Base-by-base conservation (phyloP, 1,140 invertebrate genomes). In the Thrips palmi region DNA sequence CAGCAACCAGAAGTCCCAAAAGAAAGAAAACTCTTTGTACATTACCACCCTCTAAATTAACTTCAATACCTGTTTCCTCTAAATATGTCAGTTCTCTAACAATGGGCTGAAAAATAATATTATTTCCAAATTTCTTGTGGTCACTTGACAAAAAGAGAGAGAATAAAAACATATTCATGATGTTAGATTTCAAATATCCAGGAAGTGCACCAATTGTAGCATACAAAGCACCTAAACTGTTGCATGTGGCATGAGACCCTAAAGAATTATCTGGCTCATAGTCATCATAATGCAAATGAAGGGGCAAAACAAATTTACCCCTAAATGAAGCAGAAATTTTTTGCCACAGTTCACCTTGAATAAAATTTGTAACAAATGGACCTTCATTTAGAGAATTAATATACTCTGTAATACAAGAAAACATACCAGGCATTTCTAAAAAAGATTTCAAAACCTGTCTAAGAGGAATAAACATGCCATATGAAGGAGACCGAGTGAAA, bases 211-310 rank as follows among this genome's bases (percentile, higher is more conserved):
- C 35, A 21, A 56, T 41, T 5, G 39, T 41, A 30, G 48, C 27
- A 43, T 57, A 53, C 4, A 52, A 31, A 19, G 45, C 47, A 18
- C 51, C 49, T 31, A 53, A 39, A 48, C 52, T 55, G 27, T 53
- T 41, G 5, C 47, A 37, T 4, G 46, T 47, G 17, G 45, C 40
- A 37, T 50, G 49, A 14, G 46, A 42, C 11, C 54, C 50, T 18
- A 57, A 39, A 19, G 52, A 47, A 45, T 57, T 57, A 34, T 52
- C 51, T 17, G 50, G 44, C 42, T 55, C 52, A 29, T 50, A 46
- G 34, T 55, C 53, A 37, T 55, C 51, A 37, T 35, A 52, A 38
- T 48, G 53, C 21, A 49, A 42, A 30, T 42, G 47, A 10, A 54
- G 37, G 22, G 56, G 50, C 27, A 57, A 28, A 17, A 54, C 10